Evolutionary conservation across 2,797 vertebrate species (phyloP), one percentile per base, ranked within the genome.

Genomic region (Furcifer pardalis): DNA sequence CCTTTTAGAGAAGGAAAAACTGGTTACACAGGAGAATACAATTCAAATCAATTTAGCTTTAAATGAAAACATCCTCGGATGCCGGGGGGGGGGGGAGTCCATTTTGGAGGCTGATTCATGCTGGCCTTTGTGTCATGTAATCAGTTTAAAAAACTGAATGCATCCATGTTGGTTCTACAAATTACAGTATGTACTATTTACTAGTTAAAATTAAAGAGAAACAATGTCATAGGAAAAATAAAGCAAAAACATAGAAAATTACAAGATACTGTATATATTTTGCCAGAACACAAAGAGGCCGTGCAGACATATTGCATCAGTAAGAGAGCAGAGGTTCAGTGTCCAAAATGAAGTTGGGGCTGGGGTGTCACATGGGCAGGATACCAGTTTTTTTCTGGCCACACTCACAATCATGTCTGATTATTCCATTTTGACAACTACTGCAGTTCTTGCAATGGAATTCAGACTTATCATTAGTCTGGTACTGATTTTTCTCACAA

Each of bases 391-490:
- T 17, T 23, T 19, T 68, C 8, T 56, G 30, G 27, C 32, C 56
- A 73, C 37, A 80, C 92, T 94, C 92, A 94, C 88, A 95, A 79
- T 84, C 15, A 42, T 87, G 5, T 21, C 49, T 19, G 88, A 92
- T 86, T 71, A 79, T 46, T 56, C 93, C 94, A 76, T 92, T 77
- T 2, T 7, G 21, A 86, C 94, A 95, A 0, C 0, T 62, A 27
- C 84, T 93, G 81, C 94, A 95, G 77, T 92, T 90, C 77, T 40
- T 88, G 62, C 94, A 95, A n/a, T 5, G 65, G 66, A 94, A 94
- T 27, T 89, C 15, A 79, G 86, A 74, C 0, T 0, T 12, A 0
- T 0, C 0, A 56, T 44, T 79, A 68, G 17, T 0, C 65, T 75
- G 89, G 68, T 93, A 95, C 0, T 94, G 90, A 62, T 93, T 87